Evolutionary conservation across 2,888 invertebrate species (phyloP), one percentile per base, ranked within the genome.

Genomic region (Drosophila nr. fundita): DNA sequence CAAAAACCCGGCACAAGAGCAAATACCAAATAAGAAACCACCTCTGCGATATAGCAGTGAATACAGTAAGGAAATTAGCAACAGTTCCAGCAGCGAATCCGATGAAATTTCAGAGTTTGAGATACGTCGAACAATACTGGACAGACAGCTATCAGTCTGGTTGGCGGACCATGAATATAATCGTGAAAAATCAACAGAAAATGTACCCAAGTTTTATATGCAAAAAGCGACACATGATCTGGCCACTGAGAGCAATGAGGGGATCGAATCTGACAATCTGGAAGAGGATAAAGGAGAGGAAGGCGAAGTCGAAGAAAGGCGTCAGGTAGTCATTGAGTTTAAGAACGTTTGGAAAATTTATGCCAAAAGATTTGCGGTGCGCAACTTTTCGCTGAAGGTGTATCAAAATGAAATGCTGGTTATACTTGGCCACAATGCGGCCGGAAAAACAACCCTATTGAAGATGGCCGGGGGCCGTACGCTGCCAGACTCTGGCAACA

Each of bases 381-480:
- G 60, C 2, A 48, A 62, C 18, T 68, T 89, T 30, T 71, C 73
- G 0, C 27, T 85, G 0, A 65, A 57, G 1, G 70, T 85, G 4
- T 61, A 68, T 27, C 15, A 68, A 7, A 70, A 72, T 15, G 83
- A 89, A 10, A 24, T 81, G 5, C 30, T 83, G 0, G 76, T 71
- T 0, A 27, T 85, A 0, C 54, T 89, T 4, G 89, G 89, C 0
- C 73, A 74, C 18, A 85, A 89, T 64, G 58, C 76, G 0, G 66
- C 76, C 0, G 89, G 85, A 7, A 88, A 85, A 36, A 60, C 69
- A 7, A 71, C 76, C 2, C 49, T 85, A 0, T 21, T 85, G 4
- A 62, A 66, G 11, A 75, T 85, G 74, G 7, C 63, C 1, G 63
- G 72, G 18, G 81, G 81, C 0, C 10, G 30, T 5, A n/a, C n/a